Evolutionary conservation across 2,113 vertebrate species (phyloP).

Genomic region (Nicator chloris): DNA sequence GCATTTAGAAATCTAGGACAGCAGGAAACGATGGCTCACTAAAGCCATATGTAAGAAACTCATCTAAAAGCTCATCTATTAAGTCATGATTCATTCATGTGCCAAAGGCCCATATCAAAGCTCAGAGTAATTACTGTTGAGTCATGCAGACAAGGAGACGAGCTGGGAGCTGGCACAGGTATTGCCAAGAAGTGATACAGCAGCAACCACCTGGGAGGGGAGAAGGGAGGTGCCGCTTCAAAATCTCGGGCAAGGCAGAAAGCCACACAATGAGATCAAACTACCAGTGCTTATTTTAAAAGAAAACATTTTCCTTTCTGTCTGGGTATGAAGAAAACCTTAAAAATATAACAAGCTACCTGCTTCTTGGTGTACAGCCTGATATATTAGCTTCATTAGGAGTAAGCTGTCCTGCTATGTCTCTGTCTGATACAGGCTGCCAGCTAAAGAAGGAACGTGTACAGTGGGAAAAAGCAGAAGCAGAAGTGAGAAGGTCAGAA

Average conservation of each 20-base stretch:
- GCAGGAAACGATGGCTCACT: neutral
- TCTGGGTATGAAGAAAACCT: neutral
- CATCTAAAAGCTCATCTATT: neutral
- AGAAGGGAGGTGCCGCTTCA: neutral
- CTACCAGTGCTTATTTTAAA: neutral
- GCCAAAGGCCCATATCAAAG: neutral
- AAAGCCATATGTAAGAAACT: neutral
- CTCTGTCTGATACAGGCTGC: neutral
- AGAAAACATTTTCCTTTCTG: neutral
- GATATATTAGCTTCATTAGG: neutral
- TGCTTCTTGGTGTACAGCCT: neutral
- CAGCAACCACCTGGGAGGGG: neutral
- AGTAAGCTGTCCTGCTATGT: neutral
- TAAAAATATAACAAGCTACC: neutral
- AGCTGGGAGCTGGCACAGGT: neutral
- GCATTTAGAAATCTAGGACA: neutral
- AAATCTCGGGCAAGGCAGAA: neutral
- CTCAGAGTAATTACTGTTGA: slow-evolving; percentile 9
- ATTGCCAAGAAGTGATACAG: neutral
- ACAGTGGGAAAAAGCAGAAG: neutral
- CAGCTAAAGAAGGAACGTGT: neutral
- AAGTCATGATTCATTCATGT: neutral
- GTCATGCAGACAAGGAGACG: neutral
- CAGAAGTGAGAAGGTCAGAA: neutral
- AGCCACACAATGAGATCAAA: neutral